phyloP scores from a whole-genome alignment of 2,888 invertebrate species.

The Tetramorium bicarinatum region DNA sequence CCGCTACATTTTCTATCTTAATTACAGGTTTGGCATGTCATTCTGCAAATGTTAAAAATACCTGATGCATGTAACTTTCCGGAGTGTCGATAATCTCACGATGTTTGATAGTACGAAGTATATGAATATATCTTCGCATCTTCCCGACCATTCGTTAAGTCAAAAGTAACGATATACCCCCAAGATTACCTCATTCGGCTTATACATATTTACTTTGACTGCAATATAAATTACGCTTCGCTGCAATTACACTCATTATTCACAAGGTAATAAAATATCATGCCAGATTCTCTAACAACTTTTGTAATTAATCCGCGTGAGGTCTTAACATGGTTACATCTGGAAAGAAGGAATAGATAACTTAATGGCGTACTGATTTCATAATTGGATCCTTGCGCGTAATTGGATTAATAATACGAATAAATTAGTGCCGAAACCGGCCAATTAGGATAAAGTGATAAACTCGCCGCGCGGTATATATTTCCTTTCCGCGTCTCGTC shows the following conservation, averaged over 20 bases:
- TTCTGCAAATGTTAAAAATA: slow-evolving; percentile 65
- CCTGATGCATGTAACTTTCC: slow-evolving; percentile 50
- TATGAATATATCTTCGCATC: slow-evolving; percentile 56
- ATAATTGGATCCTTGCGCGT: slow-evolving; percentile 56
- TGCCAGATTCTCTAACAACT: slow-evolving; percentile 59
- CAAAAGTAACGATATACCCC: slow-evolving; percentile 52
- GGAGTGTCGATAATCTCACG: slow-evolving; percentile 54
- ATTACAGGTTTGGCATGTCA: slow-evolving; percentile 60
- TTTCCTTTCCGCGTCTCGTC: slow-evolving; percentile 34
- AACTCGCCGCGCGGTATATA: slow-evolving; percentile 45
- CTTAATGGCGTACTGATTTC: slow-evolving; percentile 53
- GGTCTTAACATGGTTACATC: slow-evolving; percentile 38
- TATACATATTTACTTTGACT: slow-evolving; percentile 63
- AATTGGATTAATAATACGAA: slow-evolving; percentile 54
- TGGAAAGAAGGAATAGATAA: slow-evolving; percentile 34
- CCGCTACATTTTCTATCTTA: slow-evolving; percentile 55
- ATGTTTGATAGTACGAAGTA: slow-evolving; percentile 34
- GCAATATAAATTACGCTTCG: slow-evolving; percentile 59
- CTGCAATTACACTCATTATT: slow-evolving; percentile 61
- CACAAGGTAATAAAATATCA: slow-evolving; percentile 65
- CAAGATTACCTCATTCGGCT: slow-evolving; percentile 68
- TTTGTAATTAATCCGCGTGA: slow-evolving; percentile 63
- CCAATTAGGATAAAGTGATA: slow-evolving; percentile 57
- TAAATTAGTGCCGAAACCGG: slow-evolving; percentile 47
- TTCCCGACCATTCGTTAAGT: slow-evolving; percentile 58